Conservation (phyloP, 1,140 invertebrate genomes). For the Charaxes varanes region DNA sequence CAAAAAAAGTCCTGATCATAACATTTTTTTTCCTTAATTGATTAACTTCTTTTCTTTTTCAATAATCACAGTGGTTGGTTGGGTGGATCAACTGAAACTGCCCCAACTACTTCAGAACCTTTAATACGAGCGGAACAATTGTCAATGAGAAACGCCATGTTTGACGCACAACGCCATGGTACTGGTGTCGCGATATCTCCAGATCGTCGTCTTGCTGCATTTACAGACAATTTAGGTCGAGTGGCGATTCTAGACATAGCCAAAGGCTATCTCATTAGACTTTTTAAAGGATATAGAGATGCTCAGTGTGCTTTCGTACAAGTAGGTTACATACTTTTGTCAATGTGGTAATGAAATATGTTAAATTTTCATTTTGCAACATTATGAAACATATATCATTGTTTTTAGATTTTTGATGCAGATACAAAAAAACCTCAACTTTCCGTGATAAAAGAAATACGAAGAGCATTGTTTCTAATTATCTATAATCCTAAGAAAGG, state of each 20-base stretch:
- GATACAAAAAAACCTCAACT: slow-evolving; percentile 59
- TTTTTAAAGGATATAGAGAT: slow-evolving; percentile 96
- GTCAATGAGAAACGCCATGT: slow-evolving; percentile 86
- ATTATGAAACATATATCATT: neutral
- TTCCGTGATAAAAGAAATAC: slow-evolving; percentile 49
- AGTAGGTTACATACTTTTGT: too few species aligned
- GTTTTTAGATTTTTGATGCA: slow-evolving; percentile 59
- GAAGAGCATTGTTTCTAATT: slow-evolving; percentile 54
- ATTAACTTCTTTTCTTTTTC: slow-evolving; percentile 3
- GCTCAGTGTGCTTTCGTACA: slow-evolving; percentile 94
- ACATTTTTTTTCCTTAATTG: too few species aligned
- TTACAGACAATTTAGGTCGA: slow-evolving; percentile 90
- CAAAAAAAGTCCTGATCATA: too few species aligned
- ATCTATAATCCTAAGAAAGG: slow-evolving; percentile 67
- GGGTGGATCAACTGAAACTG: slow-evolving; percentile 67
- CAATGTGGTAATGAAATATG: too few species aligned
- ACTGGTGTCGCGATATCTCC: slow-evolving; percentile 84
- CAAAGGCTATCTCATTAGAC: slow-evolving; percentile 85
- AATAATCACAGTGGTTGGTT: slow-evolving; percentile 72
- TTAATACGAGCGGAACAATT: slow-evolving; percentile 78
- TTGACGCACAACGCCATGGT: slow-evolving; percentile 86
- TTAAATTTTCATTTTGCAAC: too few species aligned
- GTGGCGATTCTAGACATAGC: slow-evolving; percentile 89
- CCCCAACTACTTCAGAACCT: slow-evolving; percentile 58
- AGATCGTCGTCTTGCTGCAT: slow-evolving; percentile 84